phyloP scores from a whole-genome alignment of 2,888 invertebrate genomes.

The Chymomyza procnemis region DNA sequence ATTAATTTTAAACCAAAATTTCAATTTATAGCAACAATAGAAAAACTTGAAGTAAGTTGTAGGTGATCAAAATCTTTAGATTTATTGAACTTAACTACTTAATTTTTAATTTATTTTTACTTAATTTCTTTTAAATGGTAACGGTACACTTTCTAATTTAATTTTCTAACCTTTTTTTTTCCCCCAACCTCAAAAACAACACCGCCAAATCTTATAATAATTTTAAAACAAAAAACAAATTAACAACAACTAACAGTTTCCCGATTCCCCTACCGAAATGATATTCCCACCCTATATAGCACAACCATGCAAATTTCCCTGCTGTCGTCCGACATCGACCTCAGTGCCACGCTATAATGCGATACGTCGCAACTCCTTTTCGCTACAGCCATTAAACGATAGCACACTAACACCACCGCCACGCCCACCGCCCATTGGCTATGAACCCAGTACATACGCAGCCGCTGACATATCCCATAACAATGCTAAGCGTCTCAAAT shows the following conservation, averaged over 20 bases:
- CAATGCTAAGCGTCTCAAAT: slow-evolving; percentile 51
- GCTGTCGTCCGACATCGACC: slow-evolving; percentile 76
- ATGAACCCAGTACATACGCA: slow-evolving; percentile 39
- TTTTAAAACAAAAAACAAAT: too few species aligned
- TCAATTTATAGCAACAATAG: too few species aligned
- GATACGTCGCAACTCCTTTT: slow-evolving; percentile 62
- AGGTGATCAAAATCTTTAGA: not conserved
- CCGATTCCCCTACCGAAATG: slow-evolving; percentile 78
- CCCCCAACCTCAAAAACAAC: slow-evolving; percentile 23
- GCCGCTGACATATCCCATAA: slow-evolving; percentile 8
- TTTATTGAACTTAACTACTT: not conserved
- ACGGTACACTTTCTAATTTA: slow-evolving; percentile 70
- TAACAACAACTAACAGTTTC: slow-evolving; percentile 64
- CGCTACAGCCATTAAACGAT: slow-evolving; percentile 49
- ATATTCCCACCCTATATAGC: slow-evolving; percentile 78
- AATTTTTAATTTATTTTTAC: slow-evolving; percentile 14
- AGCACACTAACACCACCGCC: slow-evolving; percentile 72
- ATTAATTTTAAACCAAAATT: too few species aligned
- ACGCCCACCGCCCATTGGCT: slow-evolving; percentile 68
- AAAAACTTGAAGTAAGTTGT: too few species aligned
- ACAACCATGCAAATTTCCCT: slow-evolving; percentile 77
- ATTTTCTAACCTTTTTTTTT: slow-evolving; percentile 66
- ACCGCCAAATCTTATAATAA: not conserved
- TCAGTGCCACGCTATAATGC: slow-evolving; percentile 74
- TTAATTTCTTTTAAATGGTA: slow-evolving; percentile 51